phyloP scores from a whole-genome alignment of 2,888 invertebrate species.

The Epistrophella euchroma region DNA sequence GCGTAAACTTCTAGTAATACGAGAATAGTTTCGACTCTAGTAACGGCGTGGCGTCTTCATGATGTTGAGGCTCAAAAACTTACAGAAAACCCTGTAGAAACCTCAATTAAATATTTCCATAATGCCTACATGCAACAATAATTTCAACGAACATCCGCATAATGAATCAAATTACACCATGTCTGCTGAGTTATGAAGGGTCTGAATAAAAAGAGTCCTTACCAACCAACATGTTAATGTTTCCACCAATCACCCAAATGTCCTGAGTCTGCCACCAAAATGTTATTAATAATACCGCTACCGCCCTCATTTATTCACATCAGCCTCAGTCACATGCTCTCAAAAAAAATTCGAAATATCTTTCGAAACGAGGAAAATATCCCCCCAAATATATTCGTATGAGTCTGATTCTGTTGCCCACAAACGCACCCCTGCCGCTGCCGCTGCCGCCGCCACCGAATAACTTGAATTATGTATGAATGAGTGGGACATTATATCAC shows the following conservation, averaged over 20 bases:
- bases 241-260: slow-evolving; percentile 26
- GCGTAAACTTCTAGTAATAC: no score
- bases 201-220: neutral
- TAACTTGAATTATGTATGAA: slow-evolving; percentile 64
- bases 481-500: slow-evolving; percentile 42
- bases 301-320: slow-evolving; percentile 8
- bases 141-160: slow-evolving; percentile 5
- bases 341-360: neutral
- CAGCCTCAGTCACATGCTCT: neutral
- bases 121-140: neutral
- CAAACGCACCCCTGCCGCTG: slow-evolving; percentile 27
- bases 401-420: slow-evolving; percentile 33
- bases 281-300: slow-evolving; percentile 29
- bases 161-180: slow-evolving; percentile 38
- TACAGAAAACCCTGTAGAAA: neutral
- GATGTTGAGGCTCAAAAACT: neutral
- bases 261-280: slow-evolving; percentile 20
- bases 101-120: neutral
- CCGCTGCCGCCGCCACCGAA: no score
- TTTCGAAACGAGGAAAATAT: slow-evolving; percentile 5
- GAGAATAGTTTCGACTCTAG: no score
- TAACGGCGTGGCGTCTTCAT: neutral
- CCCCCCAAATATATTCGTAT: slow-evolving; percentile 29
- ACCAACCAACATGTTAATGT: slow-evolving; percentile 18
- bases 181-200: slow-evolving; percentile 15